A percentile compares a stretch with the other conserved stretches of the same genome.
Evolutionary conservation across 2,888 invertebrate species (phyloP).

Genomic region (Ochropacha duplaris): DNA sequence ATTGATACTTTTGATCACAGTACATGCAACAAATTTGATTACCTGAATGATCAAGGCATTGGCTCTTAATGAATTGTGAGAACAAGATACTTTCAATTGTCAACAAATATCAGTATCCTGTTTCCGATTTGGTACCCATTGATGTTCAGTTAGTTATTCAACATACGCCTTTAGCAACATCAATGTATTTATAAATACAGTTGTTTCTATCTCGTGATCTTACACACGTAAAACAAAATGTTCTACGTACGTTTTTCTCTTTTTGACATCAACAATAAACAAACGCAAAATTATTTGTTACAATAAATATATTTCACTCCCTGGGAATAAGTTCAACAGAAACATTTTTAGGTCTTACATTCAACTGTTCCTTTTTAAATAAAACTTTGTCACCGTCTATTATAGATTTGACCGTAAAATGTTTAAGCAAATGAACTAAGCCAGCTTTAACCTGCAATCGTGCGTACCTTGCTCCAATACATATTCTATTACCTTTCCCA

Average conservation of each 20-base stretch:
- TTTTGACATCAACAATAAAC: no score
- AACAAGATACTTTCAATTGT: background rate
- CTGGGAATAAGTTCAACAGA: background rate
- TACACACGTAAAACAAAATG: no score
- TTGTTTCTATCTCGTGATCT: constrained; percentile 18
- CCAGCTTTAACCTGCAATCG: no score
- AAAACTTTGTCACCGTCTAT: background rate
- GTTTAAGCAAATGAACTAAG: background rate
- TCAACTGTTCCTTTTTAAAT: background rate
- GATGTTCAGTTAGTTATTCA: background rate
- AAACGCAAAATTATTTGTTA: no score
- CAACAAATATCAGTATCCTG: background rate
- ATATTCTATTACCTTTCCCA: no score
- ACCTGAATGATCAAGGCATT: background rate
- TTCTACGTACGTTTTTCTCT: no score
- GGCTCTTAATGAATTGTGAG: background rate
- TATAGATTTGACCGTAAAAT: background rate
- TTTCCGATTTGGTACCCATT: background rate
- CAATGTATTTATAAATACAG: background rate
- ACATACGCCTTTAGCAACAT: background rate
- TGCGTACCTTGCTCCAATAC: no score
- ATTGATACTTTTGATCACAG: background rate
- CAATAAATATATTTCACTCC: background rate
- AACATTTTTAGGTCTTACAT: background rate
- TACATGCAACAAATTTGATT: background rate